These are phyloP conservation scores for Polypedilum vanderplanki DNA, from an alignment of 1,140 invertebrate species.

Conservation along the genomic window DNA sequence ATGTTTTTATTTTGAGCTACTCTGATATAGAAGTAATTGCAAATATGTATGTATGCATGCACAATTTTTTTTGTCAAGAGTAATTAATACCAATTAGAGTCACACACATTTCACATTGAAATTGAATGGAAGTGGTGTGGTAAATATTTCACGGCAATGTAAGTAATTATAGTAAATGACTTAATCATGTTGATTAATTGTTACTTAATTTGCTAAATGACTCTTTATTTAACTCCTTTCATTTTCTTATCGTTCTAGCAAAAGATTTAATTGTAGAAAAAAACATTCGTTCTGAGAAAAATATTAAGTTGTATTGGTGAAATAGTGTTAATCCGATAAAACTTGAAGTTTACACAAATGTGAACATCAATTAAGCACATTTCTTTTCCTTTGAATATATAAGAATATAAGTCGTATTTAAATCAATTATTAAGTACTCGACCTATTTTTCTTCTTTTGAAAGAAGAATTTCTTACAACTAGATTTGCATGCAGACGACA, in stretches of 20 bases:
- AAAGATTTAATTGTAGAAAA: background rate
- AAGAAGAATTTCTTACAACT: background rate
- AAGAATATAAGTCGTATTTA: background rate
- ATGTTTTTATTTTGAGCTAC: no score
- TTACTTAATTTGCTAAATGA: background rate
- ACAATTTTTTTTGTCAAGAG: conserved; percentile 2
- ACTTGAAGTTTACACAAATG: no score
- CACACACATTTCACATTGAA: conserved; percentile 11
- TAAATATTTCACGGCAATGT: conserved; percentile 12
- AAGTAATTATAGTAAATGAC: conserved; percentile 7
- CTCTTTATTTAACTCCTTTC: background rate
- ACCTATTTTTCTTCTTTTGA: background rate
- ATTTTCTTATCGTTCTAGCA: background rate
- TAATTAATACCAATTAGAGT: conserved; percentile 14
- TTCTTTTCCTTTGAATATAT: background rate
- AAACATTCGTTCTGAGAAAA: no score
- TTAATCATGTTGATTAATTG: conserved; percentile 19
- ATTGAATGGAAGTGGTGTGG: conserved; percentile 4
- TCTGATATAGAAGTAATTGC: no score
- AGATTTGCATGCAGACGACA: conserved; percentile 16
- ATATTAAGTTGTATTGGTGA: no score
- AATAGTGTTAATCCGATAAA: no score
- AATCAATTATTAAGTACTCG: conserved; percentile 21
- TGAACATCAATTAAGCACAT: no score
- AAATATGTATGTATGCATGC: background rate